A percentile compares a stretch with the other conserved stretches of the same genome.
These are phyloP conservation scores for Pionites leucogaster DNA, from an alignment of 2,113 vertebrate species.

Conservation along the genomic window DNA sequence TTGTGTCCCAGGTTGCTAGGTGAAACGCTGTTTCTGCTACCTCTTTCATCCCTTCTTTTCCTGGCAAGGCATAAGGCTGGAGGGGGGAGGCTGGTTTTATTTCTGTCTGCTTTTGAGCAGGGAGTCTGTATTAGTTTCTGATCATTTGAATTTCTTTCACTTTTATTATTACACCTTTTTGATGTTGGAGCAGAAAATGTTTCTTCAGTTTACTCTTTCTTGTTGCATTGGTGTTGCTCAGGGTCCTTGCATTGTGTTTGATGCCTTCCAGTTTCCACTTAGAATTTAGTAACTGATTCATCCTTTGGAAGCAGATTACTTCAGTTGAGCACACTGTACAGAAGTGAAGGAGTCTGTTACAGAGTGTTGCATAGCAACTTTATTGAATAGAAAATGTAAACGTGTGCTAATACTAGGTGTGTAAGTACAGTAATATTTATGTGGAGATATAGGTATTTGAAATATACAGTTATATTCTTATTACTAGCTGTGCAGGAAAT, in stretches of 20 bases:
- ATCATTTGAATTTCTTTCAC: neutral
- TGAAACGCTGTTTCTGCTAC: neutral
- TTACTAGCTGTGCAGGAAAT: neutral
- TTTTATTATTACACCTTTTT: neutral
- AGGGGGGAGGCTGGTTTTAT: neutral
- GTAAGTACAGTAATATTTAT: neutral
- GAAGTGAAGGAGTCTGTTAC: slow-evolving; percentile 1
- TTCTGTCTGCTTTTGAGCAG: neutral
- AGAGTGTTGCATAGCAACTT: slow-evolving; percentile 39
- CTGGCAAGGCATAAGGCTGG: neutral
- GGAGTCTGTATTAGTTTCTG: neutral
- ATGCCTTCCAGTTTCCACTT: slow-evolving; percentile 9
- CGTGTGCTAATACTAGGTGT: neutral
- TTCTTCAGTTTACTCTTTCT: slow-evolving; percentile 4
- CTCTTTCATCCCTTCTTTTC: neutral
- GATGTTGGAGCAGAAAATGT: neutral
- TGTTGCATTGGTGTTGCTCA: neutral
- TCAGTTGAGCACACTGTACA: neutral
- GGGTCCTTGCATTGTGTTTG: neutral
- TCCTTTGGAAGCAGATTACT: slow-evolving; percentile 36
- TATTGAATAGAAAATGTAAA: neutral
- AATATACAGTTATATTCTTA: neutral
- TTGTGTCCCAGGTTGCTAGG: neutral
- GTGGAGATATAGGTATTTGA: neutral
- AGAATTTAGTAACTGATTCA: slow-evolving; percentile 10